Percentiles rank a stretch among this genome's conserved stretches.
Evolutionary conservation across 2,888 invertebrate genomes (phyloP).

Genomic region (Schizotus pectinicornis): DNA sequence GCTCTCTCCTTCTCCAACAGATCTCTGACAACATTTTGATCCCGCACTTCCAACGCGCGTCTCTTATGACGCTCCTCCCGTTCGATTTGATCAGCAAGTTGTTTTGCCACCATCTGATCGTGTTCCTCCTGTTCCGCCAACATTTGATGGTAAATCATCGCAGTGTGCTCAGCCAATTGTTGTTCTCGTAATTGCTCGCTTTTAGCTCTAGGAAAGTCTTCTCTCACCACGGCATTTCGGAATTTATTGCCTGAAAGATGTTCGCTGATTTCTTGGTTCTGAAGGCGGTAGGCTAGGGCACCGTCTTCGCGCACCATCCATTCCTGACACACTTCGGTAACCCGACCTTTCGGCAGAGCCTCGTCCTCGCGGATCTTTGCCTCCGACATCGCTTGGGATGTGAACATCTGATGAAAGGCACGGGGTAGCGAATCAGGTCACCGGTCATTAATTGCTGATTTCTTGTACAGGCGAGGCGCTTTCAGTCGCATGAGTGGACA

Average conservation of each 20-base stretch:
- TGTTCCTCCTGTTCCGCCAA: conserved; percentile 73
- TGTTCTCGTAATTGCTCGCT: conserved; percentile 76
- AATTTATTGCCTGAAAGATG: conserved; percentile 79
- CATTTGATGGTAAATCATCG: conserved; percentile 65
- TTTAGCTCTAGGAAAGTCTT: conserved; percentile 78
- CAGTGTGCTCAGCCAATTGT: conserved; percentile 67
- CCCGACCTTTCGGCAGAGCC: conserved; percentile 69
- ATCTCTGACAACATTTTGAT: conserved; percentile 62
- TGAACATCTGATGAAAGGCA: background rate
- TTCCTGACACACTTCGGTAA: conserved; percentile 78
- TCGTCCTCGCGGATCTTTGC: conserved; percentile 53
- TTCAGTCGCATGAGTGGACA: no score
- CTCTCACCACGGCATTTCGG: conserved; percentile 77
- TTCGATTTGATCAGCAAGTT: conserved; percentile 71
- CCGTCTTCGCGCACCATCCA: conserved; percentile 86
- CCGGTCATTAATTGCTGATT: no score
- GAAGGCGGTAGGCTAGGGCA: conserved; percentile 79
- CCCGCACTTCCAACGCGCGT: conserved; percentile 62
- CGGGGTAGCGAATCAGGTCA: no score
- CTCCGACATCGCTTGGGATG: conserved; percentile 38
- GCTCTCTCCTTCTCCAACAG: conserved; percentile 58
- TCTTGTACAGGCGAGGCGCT: no score
- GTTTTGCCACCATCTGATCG: conserved; percentile 70
- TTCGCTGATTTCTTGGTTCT: conserved; percentile 80
- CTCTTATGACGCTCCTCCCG: conserved; percentile 63